Conservation (phyloP, 2,888 invertebrate species). For the Bombylius discolor region DNA sequence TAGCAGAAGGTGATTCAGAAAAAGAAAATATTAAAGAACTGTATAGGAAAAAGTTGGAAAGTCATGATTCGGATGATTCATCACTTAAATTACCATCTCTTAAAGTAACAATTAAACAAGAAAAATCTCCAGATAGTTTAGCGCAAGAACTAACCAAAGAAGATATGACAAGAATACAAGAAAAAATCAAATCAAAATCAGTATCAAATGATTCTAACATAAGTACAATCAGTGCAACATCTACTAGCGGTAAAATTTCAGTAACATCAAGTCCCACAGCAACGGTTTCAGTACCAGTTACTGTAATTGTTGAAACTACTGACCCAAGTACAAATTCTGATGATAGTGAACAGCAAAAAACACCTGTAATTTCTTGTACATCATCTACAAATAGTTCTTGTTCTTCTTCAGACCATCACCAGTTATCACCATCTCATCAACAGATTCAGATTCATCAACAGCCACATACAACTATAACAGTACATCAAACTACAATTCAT, state of each 20-base stretch:
- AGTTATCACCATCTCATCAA: neutral
- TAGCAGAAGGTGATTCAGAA: neutral
- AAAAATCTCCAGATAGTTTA: constrained; percentile 6
- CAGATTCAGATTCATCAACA: constrained; percentile 9
- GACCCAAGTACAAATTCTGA: neutral
- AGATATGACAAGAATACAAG: constrained; percentile 16
- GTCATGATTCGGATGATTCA: neutral
- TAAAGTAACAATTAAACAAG: constrained; percentile 12
- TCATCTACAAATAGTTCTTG: constrained; percentile 15
- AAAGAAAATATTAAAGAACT: neutral
- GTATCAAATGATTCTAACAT: neutral
- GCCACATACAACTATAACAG: constrained; percentile 17
- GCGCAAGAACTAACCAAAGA: constrained; percentile 14
- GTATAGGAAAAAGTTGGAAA: neutral
- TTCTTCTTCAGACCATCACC: neutral
- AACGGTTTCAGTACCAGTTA: constrained; percentile 13
- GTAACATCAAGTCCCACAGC: neutral
- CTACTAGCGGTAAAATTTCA: constrained; percentile 1
- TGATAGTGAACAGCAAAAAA: neutral
- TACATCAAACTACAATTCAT: constrained; percentile 17
- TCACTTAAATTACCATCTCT: constrained; percentile 9
- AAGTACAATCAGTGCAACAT: neutral
- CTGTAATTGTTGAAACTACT: constrained; percentile 15
- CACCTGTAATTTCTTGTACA: neutral
- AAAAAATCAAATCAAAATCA: constrained; percentile 13